These are phyloP conservation scores for Anolis sagrei DNA, from an alignment of 2,113 vertebrate species.

Conservation along the genomic window DNA sequence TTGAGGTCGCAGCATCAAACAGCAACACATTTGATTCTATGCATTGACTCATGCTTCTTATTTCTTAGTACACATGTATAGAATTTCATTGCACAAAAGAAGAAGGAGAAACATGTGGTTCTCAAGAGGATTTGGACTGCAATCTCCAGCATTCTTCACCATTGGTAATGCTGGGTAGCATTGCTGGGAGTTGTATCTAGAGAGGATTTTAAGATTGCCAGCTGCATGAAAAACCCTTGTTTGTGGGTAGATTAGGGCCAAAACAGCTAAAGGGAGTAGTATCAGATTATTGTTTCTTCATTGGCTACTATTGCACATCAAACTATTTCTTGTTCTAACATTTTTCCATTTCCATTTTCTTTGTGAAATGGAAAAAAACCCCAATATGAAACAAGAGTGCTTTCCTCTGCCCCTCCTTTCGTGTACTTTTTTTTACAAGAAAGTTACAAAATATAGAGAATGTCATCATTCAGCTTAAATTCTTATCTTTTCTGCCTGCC, in stretches of 20 bases:
- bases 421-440: slow-evolving; percentile 8
- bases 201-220: too few relatives aligned
- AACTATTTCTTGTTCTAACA: slow-evolving; percentile 4
- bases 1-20: too few relatives aligned
- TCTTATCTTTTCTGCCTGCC: slow-evolving; percentile 19
- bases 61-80: too few relatives aligned
- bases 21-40: too few relatives aligned
- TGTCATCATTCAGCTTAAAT: not conserved
- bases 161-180: too few relatives aligned
- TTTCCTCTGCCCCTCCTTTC: not conserved
- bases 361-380: not conserved
- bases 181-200: too few relatives aligned
- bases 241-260: not conserved
- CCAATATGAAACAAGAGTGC: slow-evolving; percentile 15
- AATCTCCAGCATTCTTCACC: too few relatives aligned
- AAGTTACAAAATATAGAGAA: not conserved
- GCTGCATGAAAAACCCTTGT: not conserved
- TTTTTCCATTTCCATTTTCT: slow-evolving; percentile 16
- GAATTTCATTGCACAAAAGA: too few relatives aligned
- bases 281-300: not conserved
- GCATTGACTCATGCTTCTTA: too few relatives aligned
- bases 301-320: not conserved
- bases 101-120: too few relatives aligned
- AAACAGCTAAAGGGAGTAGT: not conserved
- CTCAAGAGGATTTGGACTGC: too few relatives aligned